Evolutionary conservation across 1,140 invertebrate genomes (phyloP).

Genomic region (Metaphire vulgaris): DNA sequence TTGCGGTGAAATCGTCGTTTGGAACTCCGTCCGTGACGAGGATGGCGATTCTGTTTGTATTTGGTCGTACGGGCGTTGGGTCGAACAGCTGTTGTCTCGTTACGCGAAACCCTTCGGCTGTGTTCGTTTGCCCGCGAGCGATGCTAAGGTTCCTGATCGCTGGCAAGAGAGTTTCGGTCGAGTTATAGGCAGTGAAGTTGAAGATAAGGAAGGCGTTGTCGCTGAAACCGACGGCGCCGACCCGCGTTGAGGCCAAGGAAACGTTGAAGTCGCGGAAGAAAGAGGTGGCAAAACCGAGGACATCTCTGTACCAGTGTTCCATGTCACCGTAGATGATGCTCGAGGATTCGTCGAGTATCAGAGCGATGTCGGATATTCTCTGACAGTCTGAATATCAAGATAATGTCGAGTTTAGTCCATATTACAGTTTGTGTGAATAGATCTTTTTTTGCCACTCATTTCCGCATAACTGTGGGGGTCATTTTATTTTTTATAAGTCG

Average conservation of each 20-base stretch:
- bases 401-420: too few species aligned
- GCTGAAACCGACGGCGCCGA: not conserved
- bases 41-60: not conserved
- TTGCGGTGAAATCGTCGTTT: too few species aligned
- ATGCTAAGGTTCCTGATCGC: not conserved
- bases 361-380: not conserved
- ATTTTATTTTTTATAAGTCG: too few species aligned
- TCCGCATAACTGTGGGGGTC: too few species aligned
- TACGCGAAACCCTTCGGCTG: not conserved
- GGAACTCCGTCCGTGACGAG: not conserved
- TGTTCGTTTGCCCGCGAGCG: not conserved
- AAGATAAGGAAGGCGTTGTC: not conserved
- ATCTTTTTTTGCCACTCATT: too few species aligned
- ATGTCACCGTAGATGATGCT: not conserved
- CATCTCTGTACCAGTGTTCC: not conserved
- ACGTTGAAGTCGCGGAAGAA: not conserved
- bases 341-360: not conserved
- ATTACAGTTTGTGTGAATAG: too few species aligned
- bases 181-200: not conserved
- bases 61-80: not conserved
- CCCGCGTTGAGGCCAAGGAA: not conserved
- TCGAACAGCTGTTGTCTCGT: not conserved
- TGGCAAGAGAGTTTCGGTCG: not conserved
- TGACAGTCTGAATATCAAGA: not conserved
- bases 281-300: not conserved